A percentile compares a stretch with the other conserved stretches of the same genome.
Conservation (phyloP, 2,888 invertebrate species). For the Folsomia candida region DNA sequence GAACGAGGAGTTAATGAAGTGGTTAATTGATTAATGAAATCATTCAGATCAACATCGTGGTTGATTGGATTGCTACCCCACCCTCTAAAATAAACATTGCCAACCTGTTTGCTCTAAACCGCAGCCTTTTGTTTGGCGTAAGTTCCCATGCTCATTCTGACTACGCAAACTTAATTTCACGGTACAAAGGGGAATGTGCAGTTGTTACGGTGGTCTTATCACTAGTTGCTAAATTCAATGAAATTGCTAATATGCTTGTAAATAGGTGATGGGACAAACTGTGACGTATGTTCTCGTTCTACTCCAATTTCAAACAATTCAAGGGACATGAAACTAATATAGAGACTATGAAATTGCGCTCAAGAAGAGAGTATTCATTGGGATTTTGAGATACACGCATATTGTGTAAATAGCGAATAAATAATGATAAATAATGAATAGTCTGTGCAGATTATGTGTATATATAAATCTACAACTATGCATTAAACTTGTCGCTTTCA, state of each 20-base stretch:
- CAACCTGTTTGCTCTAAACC: not conserved
- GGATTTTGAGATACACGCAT: no score
- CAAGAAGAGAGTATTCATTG: not conserved
- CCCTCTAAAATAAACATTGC: constrained; percentile 2
- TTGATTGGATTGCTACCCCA: not conserved
- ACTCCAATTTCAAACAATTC: not conserved
- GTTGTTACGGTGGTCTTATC: no score
- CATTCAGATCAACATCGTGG: not conserved
- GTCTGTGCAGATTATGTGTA: not conserved
- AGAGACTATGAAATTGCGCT: not conserved
- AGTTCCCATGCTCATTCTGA: not conserved
- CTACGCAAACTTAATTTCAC: not conserved
- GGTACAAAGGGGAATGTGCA: no score
- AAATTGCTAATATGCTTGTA: not conserved
- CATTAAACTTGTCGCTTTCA: no score
- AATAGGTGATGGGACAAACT: constrained; percentile 5
- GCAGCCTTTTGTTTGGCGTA: not conserved
- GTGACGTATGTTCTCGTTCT: constrained; percentile 2
- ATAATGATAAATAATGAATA: not conserved
- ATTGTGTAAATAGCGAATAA: not conserved
- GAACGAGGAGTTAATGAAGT: not conserved
- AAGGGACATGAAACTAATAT: not conserved
- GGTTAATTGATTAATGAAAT: not conserved
- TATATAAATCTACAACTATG: no score
- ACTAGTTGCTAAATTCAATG: not conserved